Conservation (phyloP, 35 echinoderm and acorn worm species). For the Chiridota heheva region DNA sequence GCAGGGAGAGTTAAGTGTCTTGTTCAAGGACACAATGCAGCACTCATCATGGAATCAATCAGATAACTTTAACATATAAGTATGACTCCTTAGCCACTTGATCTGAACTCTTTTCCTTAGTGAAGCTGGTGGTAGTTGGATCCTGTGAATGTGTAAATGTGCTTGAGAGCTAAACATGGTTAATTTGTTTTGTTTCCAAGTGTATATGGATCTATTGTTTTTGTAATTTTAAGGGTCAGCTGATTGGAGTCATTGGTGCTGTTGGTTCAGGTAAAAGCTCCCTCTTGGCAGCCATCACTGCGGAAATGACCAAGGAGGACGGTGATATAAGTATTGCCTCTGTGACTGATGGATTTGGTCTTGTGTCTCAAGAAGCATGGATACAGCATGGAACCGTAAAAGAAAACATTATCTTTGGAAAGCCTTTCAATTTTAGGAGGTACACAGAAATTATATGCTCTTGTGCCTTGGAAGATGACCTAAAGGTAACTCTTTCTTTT, state of each 20-base stretch:
- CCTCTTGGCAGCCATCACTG: slow-evolving; percentile 78
- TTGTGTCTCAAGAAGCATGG: slow-evolving; percentile 87
- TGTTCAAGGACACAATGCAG: too few species aligned
- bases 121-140: too few species aligned
- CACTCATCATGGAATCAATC: too few species aligned
- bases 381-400: slow-evolving; percentile 92
- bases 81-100: too few species aligned
- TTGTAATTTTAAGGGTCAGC: slow-evolving; percentile 62
- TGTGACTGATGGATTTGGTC: slow-evolving; percentile 75
- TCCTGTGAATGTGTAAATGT: too few species aligned
- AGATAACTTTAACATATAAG: too few species aligned
- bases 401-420: slow-evolving; percentile 92
- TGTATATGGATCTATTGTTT: too few species aligned
- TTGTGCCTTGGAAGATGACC: slow-evolving; percentile 88
- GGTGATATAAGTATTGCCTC: slow-evolving; percentile 66
- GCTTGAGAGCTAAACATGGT: too few species aligned
- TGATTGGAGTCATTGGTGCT: slow-evolving; percentile 85
- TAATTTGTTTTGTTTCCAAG: not conserved
- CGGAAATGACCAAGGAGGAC: slow-evolving; percentile 79
- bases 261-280: slow-evolving; percentile 98
- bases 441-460: slow-evolving; percentile 74
- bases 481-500: slow-evolving; percentile 56
- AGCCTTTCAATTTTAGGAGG: slow-evolving; percentile 48
- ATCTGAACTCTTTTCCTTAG: too few species aligned
- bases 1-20: too few species aligned